A percentile compares a stretch with the other conserved stretches of the same genome.
These are phyloP conservation scores for Rhadina sibilatrix DNA, from an alignment of 2,113 vertebrate species.

Conservation along the genomic window DNA sequence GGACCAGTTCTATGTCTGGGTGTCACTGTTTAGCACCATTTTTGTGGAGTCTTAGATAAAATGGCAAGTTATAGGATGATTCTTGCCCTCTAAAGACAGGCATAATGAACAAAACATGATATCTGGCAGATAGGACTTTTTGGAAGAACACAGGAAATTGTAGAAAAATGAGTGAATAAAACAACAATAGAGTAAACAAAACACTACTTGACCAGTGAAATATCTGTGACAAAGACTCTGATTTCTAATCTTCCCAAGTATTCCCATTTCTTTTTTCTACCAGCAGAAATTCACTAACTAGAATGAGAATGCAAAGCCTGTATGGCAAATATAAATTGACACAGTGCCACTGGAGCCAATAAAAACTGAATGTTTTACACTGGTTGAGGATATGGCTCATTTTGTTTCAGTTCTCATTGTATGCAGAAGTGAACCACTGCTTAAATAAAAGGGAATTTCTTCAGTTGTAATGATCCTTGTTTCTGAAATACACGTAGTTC, in stretches of 20 bases:
- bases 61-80: background rate
- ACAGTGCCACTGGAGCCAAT: background rate
- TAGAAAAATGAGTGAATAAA: background rate
- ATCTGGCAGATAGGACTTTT: background rate
- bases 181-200: background rate
- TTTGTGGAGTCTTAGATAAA: background rate
- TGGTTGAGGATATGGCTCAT: background rate
- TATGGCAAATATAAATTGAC: background rate
- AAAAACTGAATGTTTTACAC: background rate
- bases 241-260: background rate
- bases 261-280: background rate
- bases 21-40: background rate
- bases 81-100: background rate
- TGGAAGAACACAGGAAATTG: background rate
- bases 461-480: background rate
- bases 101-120: background rate
- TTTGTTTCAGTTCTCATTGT: background rate
- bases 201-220: background rate
- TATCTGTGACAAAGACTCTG: background rate
- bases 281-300: background rate
- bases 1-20: background rate
- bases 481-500: background rate
- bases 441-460: constrained; percentile 9
- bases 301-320: background rate
- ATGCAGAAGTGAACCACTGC: background rate